Base-by-base conservation (phyloP, 2,113 vertebrate genomes). In the Rhynchopsitta pachyrhyncha region DNA sequence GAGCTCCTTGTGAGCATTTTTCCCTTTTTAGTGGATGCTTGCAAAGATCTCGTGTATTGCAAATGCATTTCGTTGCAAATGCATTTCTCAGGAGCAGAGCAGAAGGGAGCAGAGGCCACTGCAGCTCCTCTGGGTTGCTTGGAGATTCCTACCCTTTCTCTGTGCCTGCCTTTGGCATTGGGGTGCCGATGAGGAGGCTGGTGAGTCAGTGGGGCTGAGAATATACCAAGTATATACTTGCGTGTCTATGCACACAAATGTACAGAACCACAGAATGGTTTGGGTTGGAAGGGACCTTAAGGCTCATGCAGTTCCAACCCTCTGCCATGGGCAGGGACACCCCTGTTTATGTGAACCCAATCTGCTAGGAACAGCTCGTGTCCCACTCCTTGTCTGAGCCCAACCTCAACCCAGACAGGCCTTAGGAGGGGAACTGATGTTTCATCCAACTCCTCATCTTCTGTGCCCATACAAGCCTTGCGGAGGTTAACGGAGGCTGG, bases 1-100 rank as follows among this genome's bases (percentile, higher is more conserved):
- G 59, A 93, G 90, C 64, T 90, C 83, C 94, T 93, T 75, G 91
- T 93, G 88, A 82, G 80, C 20, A 2, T 88, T 91, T 77, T 63
- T 6, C n/a, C 70, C 35, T 53, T 92, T 95, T 92, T 84, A 78
- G 64, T 10, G 42, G 80, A 37, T 44, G 77, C 63, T 85, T 88
- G 76, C 73, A 78, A 95, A 83, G 86, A 24, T 22, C 92, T 79
- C 37, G 52, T 67, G 76, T 83, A 82, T 90, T 88, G 63, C 78
- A 81, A 86, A 71, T 44, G 31, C 42, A 15, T 82, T 95, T 97
- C 89, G 13, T 55, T 49, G 49, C 83, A 81, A 85, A 67, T 44
- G n/a, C 55, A 15, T 82, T 95, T 97, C 89, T 82, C 13, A 3
- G 50, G 75, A 39, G 50, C 25, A 3, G 85, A 73, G 90, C 53